Evolutionary conservation across 2,113 vertebrate species (phyloP).

Genomic region (Elanus axillaris): DNA sequence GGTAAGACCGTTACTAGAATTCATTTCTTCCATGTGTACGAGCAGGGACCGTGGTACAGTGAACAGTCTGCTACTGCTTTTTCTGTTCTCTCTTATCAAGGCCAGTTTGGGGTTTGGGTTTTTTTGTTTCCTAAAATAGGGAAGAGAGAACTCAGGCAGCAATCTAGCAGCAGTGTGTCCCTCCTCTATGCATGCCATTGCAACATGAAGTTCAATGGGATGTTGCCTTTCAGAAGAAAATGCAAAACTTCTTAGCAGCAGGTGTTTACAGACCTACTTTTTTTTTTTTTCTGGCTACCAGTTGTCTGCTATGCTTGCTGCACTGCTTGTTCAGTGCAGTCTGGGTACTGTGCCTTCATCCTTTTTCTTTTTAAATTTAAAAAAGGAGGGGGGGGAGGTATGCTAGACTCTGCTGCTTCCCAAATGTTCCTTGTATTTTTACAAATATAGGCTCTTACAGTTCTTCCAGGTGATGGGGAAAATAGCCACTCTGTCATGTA

Average conservation of each 20-base stretch:
- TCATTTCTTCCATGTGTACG: neutral
- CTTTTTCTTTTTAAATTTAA: neutral
- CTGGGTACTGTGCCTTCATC: slow-evolving; percentile 33
- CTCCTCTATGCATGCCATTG: neutral
- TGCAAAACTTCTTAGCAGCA: neutral
- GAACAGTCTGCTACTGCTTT: neutral
- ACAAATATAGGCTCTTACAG: neutral
- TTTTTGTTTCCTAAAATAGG: neutral
- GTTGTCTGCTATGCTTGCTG: neutral
- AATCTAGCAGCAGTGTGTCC: neutral
- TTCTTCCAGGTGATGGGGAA: slow-evolving; percentile 12
- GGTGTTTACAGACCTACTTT: neutral
- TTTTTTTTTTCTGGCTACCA: neutral
- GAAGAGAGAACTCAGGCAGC: neutral
- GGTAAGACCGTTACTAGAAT: slow-evolving; percentile 1
- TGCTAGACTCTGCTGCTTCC: neutral
- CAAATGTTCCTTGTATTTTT: neutral
- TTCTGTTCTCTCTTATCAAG: neutral
- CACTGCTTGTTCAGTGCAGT: neutral
- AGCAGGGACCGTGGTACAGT: neutral
- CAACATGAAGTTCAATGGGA: neutral
- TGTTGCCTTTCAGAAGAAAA: neutral
- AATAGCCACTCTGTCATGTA: neutral
- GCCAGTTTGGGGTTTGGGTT: neutral
- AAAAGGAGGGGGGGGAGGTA: neutral